Conservation (phyloP, 2,113 vertebrate species). For the Callocephalon fimbriatum region DNA sequence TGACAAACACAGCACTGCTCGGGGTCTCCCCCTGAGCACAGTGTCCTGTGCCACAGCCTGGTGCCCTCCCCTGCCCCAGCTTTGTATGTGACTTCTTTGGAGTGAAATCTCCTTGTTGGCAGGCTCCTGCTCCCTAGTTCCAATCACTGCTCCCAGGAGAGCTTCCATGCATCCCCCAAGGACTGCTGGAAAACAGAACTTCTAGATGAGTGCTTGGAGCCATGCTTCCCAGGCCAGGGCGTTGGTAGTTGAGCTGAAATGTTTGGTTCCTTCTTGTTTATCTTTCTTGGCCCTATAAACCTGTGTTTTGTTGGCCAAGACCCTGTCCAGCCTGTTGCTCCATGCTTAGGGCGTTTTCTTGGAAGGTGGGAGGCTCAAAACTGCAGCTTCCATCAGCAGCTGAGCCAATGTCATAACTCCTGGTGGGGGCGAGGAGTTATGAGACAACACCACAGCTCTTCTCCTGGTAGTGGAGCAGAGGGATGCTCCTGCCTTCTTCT, state of each 20-base stretch:
- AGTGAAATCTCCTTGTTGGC: background rate
- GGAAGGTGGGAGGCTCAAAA: background rate
- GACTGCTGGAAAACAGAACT: background rate
- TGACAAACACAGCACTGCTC: background rate
- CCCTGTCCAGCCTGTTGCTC: background rate
- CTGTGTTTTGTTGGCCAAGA: background rate
- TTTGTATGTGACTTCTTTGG: background rate
- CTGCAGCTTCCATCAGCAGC: background rate
- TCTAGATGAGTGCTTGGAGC: background rate
- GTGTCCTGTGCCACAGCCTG: accelerated
- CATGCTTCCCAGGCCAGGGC: background rate
- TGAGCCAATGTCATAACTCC: background rate
- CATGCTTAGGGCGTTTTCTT: accelerated
- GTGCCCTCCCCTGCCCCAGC: accelerated
- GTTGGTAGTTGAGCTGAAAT: background rate
- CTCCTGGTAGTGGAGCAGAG: background rate
- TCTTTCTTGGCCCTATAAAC: background rate
- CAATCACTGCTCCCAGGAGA: background rate
- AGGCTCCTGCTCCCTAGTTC: background rate
- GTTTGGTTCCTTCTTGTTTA: background rate
- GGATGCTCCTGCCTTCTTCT: background rate
- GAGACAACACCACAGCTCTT: background rate
- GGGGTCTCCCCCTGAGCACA: accelerated
- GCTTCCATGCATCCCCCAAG: background rate
- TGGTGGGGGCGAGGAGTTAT: background rate